These are phyloP conservation scores for Xenopus borealis DNA, from an alignment of 2,113 vertebrate species.

Conservation along the genomic window DNA sequence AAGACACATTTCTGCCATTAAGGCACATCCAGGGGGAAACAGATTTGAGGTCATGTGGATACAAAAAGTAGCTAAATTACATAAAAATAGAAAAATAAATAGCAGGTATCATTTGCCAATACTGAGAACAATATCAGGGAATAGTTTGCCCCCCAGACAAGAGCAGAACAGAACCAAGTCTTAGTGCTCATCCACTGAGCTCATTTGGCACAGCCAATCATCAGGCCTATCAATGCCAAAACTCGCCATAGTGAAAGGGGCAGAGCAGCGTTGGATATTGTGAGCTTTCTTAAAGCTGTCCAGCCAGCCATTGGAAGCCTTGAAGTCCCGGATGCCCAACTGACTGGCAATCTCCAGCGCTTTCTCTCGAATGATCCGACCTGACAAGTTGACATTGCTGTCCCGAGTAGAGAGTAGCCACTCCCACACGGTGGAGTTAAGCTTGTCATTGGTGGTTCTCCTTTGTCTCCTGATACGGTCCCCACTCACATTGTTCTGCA, in stretches of 20 bases:
- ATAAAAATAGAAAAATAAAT: no score
- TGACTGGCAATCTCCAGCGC: conserved; percentile 27
- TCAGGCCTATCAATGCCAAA: neutral
- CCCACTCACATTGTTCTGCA: conserved; percentile 34
- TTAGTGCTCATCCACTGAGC: no score
- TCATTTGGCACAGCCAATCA: conserved; percentile 7
- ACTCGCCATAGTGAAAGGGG: neutral
- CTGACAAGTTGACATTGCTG: neutral
- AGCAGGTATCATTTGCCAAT: no score
- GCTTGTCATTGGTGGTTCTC: conserved; percentile 28
- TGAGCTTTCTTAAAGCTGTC: conserved; percentile 38
- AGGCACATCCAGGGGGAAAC: no score
- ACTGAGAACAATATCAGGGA: no score
- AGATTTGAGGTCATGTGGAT: no score
- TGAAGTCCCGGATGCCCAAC: conserved; percentile 27
- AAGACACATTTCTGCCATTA: no score
- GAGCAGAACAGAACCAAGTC: no score
- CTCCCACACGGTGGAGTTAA: conserved; percentile 28
- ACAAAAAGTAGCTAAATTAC: no score
- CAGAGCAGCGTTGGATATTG: conserved; percentile 31
- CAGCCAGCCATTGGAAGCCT: conserved; percentile 36
- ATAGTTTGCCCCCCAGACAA: no score
- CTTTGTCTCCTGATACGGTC: conserved; percentile 27
- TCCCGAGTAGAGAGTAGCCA: conserved; percentile 4
- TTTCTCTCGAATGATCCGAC: conserved; percentile 32